A percentile compares a stretch with the other conserved stretches of the same genome.
Evolutionary conservation across 2,797 vertebrate genomes (phyloP).

Genomic region (Hephaestus fuliginosus): DNA sequence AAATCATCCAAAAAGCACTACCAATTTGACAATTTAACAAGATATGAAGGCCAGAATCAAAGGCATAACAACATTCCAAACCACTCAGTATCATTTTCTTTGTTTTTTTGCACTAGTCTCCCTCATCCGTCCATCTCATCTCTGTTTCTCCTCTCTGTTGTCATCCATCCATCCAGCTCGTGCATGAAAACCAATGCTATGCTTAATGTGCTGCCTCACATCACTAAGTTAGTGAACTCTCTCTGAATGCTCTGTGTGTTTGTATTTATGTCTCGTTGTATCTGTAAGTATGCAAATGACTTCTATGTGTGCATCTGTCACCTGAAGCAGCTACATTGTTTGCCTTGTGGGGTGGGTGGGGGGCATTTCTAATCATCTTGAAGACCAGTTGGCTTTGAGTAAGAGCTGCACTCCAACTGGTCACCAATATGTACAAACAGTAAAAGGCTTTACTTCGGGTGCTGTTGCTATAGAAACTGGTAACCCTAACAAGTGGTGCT

Average conservation of each 20-base stretch:
- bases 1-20: neutral
- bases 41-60: neutral
- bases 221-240: constrained; percentile 3
- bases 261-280: neutral
- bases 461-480: constrained; percentile 19
- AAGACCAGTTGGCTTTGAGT: constrained; percentile 11
- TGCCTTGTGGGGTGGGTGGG: neutral
- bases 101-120: neutral
- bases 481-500: neutral
- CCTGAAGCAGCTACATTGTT: constrained; percentile 9
- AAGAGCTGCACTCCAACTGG: constrained; percentile 29
- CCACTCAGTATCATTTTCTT: neutral
- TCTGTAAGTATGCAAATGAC: neutral
- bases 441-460: constrained; percentile 29
- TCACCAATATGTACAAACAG: constrained; percentile 6
- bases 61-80: constrained; percentile 18
- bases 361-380: neutral
- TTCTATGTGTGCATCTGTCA: neutral
- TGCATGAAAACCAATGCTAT: neutral
- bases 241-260: constrained; percentile 35
- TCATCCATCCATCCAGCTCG: neutral
- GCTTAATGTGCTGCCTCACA: neutral
- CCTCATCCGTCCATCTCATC: neutral
- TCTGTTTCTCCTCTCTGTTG: neutral
- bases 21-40: neutral